Evolutionary conservation across 2,113 vertebrate genomes (phyloP).

Genomic region (Tachysurus fulvidraco): DNA sequence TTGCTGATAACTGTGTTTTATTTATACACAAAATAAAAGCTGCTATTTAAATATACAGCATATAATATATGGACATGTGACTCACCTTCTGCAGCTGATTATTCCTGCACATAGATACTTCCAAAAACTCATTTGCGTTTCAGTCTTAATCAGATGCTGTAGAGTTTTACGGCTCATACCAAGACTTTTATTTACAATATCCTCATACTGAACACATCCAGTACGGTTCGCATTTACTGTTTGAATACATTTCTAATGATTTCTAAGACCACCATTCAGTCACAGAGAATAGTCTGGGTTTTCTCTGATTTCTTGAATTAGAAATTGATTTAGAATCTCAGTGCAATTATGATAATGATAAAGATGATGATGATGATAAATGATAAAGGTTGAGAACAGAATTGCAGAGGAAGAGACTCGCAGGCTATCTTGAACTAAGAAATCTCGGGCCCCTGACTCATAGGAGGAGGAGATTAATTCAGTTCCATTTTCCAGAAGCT

Average conservation of each 20-base stretch:
- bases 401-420: background rate
- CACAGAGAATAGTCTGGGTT: background rate
- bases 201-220: background rate
- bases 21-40: background rate
- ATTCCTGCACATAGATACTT: background rate
- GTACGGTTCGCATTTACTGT: background rate
- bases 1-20: background rate
- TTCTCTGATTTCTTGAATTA: background rate
- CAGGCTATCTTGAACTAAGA: background rate
- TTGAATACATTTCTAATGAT: background rate
- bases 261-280: background rate
- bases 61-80: background rate
- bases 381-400: background rate
- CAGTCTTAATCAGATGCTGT: background rate
- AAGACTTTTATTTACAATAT: background rate
- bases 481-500: conserved; percentile 34
- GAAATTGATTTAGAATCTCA: background rate
- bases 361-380: background rate
- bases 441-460: background rate
- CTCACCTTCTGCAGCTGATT: background rate
- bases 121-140: background rate
- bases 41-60: background rate
- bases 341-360: background rate
- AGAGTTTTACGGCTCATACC: background rate
- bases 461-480: conserved; percentile 39